A percentile compares a stretch with the other conserved stretches of the same genome.
Evolutionary conservation across 2,888 invertebrate species (phyloP).

Genomic region (Apodemia hepburni): DNA sequence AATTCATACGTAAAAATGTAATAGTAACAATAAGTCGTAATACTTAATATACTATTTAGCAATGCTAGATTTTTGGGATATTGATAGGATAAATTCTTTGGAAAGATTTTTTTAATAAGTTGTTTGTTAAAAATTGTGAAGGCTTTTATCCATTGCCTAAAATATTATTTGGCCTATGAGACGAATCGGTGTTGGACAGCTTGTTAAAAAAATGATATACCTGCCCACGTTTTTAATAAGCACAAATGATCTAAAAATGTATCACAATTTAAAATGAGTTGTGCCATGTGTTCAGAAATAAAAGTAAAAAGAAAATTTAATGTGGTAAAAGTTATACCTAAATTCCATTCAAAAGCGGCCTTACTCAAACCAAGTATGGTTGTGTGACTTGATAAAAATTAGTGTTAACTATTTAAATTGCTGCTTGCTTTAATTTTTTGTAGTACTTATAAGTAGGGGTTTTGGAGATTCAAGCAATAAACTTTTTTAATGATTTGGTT

Average conservation of each 20-base stretch:
- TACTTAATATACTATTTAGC: not conserved
- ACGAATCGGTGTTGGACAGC: not conserved
- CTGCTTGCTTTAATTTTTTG: conserved; percentile 10
- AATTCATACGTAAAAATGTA: not conserved
- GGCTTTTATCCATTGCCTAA: not conserved
- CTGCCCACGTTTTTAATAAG: not conserved
- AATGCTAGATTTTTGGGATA: not conserved
- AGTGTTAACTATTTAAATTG: not conserved
- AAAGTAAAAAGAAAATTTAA: not conserved
- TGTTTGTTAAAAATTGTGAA: not conserved
- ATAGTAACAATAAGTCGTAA: not conserved
- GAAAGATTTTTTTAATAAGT: not conserved
- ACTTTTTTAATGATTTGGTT: not conserved
- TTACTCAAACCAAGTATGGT: conserved; percentile 18
- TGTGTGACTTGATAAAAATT: not conserved
- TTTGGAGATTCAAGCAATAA: conserved; percentile 2
- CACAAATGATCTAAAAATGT: conserved; percentile 11
- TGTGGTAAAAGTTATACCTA: not conserved
- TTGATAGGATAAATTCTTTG: not conserved
- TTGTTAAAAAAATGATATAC: not conserved
- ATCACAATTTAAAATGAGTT: not conserved
- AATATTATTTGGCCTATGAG: not conserved
- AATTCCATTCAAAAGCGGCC: conserved; percentile 31
- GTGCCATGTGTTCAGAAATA: conserved; percentile 3
- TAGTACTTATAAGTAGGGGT: not conserved